Evolutionary conservation across 2,888 invertebrate genomes (phyloP), one percentile per base, ranked within the genome.

Genomic region (Drosophila atripex): DNA sequence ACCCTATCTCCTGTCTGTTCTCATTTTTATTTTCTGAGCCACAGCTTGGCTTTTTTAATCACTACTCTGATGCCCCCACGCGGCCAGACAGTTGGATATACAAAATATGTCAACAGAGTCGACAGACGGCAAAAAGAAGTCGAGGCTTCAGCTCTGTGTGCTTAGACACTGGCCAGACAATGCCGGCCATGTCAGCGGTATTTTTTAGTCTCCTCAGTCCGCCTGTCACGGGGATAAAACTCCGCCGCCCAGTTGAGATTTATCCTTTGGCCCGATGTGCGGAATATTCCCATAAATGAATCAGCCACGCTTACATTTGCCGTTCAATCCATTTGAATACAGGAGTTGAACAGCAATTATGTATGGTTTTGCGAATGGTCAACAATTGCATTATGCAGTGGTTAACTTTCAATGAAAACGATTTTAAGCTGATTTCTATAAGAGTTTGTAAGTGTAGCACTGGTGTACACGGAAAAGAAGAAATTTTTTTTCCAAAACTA

Each of bases 151-250:
- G 47, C 53, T 51, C 45, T 59, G 56, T 71, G 45, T 49, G 76
- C 68, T 75, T 47, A 83, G 84, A 83, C 83, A 58, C 54, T 58
- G 50, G 43, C 66, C 75, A 80, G 80, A 80, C 80, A 86, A 86
- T 75, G 75, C 58, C 60, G 38, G 28, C 49, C 50, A 68, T 73
- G 84, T 77, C 75, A 80, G 47, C 30, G 56, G 53, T 66, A 77
- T 58, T 59, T 58, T 59, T 71, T 69, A 61, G 69, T 58, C 57
- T 52, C 73, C 46, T 30, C 38, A 16, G 63, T 56, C 57, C 49
- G 77, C 45, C 55, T 50, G 66, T 73, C 61, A 71, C 38, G 30
- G 7, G 51, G 38, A 35, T 28, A 54, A 23, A 58, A 65, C 50
- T 53, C 59, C 25, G 54, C 64, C n/a, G 58, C 49, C 14, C 50